Base-by-base conservation (phyloP, 30 jellyfish, hydroid and myxozoan genomes). In the Nemopilema nomurai region DNA sequence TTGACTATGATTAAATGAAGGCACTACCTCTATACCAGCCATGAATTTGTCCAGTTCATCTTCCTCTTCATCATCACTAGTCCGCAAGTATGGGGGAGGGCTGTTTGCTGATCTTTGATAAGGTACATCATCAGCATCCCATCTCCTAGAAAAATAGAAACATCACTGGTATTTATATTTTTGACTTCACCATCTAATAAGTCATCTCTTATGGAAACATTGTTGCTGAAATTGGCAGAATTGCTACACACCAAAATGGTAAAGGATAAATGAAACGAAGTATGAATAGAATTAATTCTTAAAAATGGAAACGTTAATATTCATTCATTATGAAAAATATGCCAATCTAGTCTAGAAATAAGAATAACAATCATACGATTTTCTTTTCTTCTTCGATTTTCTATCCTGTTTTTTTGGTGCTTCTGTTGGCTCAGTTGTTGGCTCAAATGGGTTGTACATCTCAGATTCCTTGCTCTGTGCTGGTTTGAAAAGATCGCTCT, bases 1-100 rank as follows among this genome's bases (percentile, higher is more conserved):
- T n/a, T n/a, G n/a, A n/a, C n/a, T n/a, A n/a, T n/a, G n/a, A n/a
- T n/a, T n/a, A n/a, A n/a, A 29, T 18, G 18, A 25, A 27, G 33
- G 4, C 52, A 33, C 21, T 77, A 94, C 99, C 89, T 94, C 99
- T 49, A 94, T 83, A 13, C 99, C 99, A 28, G 99, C 99, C 99
- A 94, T 94, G 69, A 83, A 94, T 72, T 87, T 94, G 87, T 94
- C 99, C 16, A 94, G 96, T 53, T 94, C 99, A 84, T 94, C 99
- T 76, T 94, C 99, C 69, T 94, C 99, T 65, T 96, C 96, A 77
- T 79, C 88, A 62, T 89, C 93, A 41, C 78, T 89, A 8, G 75
- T 73, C 27, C 77, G 28, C 28, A 51, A 52, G 49, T 41, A 67
- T 31, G 89, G 90, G 17, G 90, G 89, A 7, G 97, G 97, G 53